Conservation (phyloP, 2,113 vertebrate species). For the Calonectris borealis region DNA sequence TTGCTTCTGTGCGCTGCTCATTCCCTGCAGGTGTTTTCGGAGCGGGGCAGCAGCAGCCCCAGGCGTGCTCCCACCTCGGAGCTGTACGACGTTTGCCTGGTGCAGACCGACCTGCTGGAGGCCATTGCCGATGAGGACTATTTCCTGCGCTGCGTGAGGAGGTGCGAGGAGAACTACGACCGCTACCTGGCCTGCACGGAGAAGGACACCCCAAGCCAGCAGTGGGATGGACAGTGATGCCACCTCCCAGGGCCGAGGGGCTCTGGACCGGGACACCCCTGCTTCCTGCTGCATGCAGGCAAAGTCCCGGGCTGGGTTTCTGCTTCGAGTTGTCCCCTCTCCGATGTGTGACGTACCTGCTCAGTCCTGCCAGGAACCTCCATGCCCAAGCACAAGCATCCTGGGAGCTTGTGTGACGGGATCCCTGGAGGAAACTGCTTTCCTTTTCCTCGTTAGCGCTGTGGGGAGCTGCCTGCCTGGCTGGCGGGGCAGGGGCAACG, state of each 20-base stretch:
- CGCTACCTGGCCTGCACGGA: slow-evolving; percentile 62
- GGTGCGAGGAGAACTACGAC: slow-evolving; percentile 85
- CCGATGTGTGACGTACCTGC: accelerated
- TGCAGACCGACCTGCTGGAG: slow-evolving; percentile 85
- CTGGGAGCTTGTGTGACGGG: not conserved
- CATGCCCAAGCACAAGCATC: not conserved
- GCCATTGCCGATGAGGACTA: slow-evolving; percentile 83
- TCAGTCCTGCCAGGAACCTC: not conserved
- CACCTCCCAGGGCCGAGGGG: not conserved
- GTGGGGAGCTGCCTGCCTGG: not conserved
- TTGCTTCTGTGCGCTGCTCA: not conserved
- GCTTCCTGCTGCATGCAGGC: not conserved
- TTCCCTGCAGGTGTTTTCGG: slow-evolving; percentile 78
- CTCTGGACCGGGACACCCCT: not conserved
- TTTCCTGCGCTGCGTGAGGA: slow-evolving; percentile 79
- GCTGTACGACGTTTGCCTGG: slow-evolving; percentile 81
- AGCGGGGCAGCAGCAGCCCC: slow-evolving; percentile 44
- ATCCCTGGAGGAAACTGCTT: not conserved
- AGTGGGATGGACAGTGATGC: not conserved
- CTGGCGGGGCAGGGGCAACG: not conserved
- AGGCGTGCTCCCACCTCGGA: slow-evolving; percentile 73
- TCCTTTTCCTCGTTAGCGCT: not conserved
- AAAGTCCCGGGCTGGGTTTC: not conserved
- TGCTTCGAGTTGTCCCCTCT: not conserved
- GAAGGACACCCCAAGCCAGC: not conserved